Conservation (phyloP, 2,888 invertebrate species). For the Pristionchus entomophagus region DNA sequence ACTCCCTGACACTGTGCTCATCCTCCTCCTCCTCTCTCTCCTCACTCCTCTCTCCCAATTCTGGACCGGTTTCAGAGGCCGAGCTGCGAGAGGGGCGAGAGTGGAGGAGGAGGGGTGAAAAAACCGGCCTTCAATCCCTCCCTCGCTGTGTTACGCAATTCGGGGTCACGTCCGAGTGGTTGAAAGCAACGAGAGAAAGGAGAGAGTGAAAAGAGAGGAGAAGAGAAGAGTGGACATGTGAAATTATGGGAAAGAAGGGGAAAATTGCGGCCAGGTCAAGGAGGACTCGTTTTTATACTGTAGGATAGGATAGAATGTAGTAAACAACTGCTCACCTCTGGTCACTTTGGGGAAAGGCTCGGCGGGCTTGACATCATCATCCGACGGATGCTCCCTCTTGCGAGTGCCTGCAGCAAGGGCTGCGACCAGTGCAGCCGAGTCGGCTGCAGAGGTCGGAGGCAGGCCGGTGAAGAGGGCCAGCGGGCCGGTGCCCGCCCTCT, state of each 20-base stretch:
- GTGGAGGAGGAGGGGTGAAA: slow-evolving; percentile 12
- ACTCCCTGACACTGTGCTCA: too few relatives aligned
- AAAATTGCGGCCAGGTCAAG: slow-evolving; percentile 19
- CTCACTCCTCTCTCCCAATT: slow-evolving; percentile 6
- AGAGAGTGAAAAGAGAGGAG: slow-evolving; percentile 23
- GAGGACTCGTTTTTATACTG: neutral
- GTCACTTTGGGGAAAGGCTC: slow-evolving; percentile 71
- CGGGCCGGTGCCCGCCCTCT: neutral
- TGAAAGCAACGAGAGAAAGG: neutral
- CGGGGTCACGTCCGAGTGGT: slow-evolving; percentile 12
- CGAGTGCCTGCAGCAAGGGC: slow-evolving; percentile 49
- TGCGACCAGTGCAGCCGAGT: slow-evolving; percentile 44
- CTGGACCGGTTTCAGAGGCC: slow-evolving; percentile 16
- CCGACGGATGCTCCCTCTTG: slow-evolving; percentile 62
- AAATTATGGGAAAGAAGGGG: neutral
- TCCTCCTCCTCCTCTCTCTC: slow-evolving; percentile 32
- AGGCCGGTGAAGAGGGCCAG: slow-evolving; percentile 4
- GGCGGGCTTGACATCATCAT: slow-evolving; percentile 64
- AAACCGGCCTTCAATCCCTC: slow-evolving; percentile 39
- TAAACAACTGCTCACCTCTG: slow-evolving; percentile 60
- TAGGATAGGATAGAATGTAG: neutral
- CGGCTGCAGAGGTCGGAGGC: neutral
- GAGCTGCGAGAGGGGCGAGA: too few relatives aligned
- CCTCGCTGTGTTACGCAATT: slow-evolving; percentile 33
- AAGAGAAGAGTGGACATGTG: slow-evolving; percentile 1